Evolutionary conservation across 2,113 vertebrate species (phyloP), one percentile per base, ranked within the genome.

Genomic region (Muntiacus muntjak): DNA sequence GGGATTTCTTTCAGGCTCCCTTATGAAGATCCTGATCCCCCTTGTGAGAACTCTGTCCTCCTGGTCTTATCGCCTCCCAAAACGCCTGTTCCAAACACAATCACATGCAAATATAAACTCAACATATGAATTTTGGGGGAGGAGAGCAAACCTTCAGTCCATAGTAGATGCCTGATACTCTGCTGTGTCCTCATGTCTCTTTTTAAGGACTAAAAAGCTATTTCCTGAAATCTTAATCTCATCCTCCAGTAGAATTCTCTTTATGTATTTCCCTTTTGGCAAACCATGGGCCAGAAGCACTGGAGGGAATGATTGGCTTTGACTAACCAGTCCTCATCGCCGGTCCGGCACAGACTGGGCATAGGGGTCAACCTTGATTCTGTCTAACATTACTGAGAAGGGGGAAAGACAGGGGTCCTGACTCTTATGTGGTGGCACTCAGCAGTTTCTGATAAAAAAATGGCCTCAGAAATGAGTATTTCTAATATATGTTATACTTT

Each of bases 281-380:
- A 23, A 97, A 71, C 15, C 28, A 14, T 28, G 81, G 26, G 50
- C 57, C 78, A 79, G 60, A 47, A 52, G 47, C 16, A 43, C 28
- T 47, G 17, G 40, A 87, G 76, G 19, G 81, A 89, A 23, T 33
- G 17, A 60, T 50, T 67, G 13, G 12, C 33, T 45, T 54, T 40
- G 21, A 74, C 15, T 45, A 57, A 52, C 0, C 2, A 43, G 25
- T 7, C 40, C 6, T 26, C 54, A 40, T 6, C 5, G 3, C 5
- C 11, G 4, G 11, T 76, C 9, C 0, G 0, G 19, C 6, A 26
- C 3, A n/a, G 16, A 21, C n/a, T 58, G 33, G 21, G 23, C 21
- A 26, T 36, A 40, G 10, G n/a, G 1, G 0, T 15, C n/a, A 40
- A 12, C 6, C 5, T 91, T 74, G 81, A 43, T 47, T 9, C 0